Evolutionary conservation across 2,797 vertebrate species (phyloP), one percentile per base, ranked within the genome.

Genomic region (Fistularia commersonii): DNA sequence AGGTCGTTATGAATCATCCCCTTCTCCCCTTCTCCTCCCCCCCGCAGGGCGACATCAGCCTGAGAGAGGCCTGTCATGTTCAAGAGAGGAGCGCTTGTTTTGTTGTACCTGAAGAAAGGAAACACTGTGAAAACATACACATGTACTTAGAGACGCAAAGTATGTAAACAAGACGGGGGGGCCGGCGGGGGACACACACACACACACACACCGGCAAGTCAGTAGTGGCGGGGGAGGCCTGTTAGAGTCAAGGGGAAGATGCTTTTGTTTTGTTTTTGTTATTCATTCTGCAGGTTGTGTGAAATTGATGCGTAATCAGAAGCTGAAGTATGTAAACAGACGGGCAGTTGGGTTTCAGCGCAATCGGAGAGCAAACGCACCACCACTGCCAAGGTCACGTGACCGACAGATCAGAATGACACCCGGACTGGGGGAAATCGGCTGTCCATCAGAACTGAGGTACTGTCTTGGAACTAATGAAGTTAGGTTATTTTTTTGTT

Each of bases 81-180:
- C 65, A 77, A 76, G 74, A 79, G 81, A 81, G 72, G 74, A 80
- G 82, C 65, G 73, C 82, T 85, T 81, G 82, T 83, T 85, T 83
- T 74, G 77, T 81, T 79, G 82, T 79, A 74, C 73, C 64, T 46
- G 58, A 76, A 79, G 76, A 84, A 79, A 81, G 71, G 78, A 79
- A 77, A 72, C 71, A 73, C 66, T 74, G 81, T 74, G 70, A 83
- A 81, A 81, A 83, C 83, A 85, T 80, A 83, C 79, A 82, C 80
- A 79, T 77, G 80, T 82, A 83, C 84, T 84, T 84, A 81, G 67
- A 70, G 75, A 76, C 68, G 15, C 76, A 73, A 81, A 83, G 81
- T 81, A 82, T 82, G 77, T 78, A 73, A 81, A 82, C 79, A 81
- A 63, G 60, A 48, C 51, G 51, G 61, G 46, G 8, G 41, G 59